Percentiles rank a stretch among this genome's conserved stretches.
Evolutionary conservation across 2,797 vertebrate genomes (phyloP).

Genomic region (Tapirus indicus): DNA sequence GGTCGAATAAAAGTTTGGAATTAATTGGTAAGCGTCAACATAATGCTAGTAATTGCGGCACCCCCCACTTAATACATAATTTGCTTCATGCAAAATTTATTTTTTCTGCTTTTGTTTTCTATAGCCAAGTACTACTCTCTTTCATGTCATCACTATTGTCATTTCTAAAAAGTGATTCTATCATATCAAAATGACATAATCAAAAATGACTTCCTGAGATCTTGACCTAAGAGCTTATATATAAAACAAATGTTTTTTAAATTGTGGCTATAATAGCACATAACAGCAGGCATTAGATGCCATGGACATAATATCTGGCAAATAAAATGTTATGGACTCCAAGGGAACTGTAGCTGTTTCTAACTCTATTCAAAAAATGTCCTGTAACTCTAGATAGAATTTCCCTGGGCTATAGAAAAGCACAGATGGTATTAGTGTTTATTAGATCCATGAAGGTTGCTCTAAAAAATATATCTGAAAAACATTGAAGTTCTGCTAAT

Average conservation of each 20-base stretch:
- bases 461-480: conserved; percentile 57
- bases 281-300: conserved; percentile 32
- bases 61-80: background rate
- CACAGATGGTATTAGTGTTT: conserved; percentile 70
- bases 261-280: conserved; percentile 31
- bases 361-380: conserved; percentile 50
- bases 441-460: conserved; percentile 23
- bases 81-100: background rate
- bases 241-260: conserved; percentile 63
- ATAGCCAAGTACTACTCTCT: background rate
- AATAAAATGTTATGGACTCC: conserved; percentile 67
- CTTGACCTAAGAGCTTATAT: conserved; percentile 43
- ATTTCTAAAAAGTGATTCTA: conserved; percentile 19
- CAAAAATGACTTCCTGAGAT: conserved; percentile 49
- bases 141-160: background rate
- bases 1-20: background rate
- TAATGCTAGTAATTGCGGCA: background rate
- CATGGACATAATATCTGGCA: conserved; percentile 40
- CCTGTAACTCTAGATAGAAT: conserved; percentile 55
- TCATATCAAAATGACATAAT: conserved; percentile 51
- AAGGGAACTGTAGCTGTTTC: conserved; percentile 66
- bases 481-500: background rate
- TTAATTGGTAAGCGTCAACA: background rate
- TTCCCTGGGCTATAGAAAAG: conserved; percentile 42
- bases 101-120: background rate